Base-by-base conservation (phyloP, 2,113 vertebrate species). In the Accipiter cooperii region DNA sequence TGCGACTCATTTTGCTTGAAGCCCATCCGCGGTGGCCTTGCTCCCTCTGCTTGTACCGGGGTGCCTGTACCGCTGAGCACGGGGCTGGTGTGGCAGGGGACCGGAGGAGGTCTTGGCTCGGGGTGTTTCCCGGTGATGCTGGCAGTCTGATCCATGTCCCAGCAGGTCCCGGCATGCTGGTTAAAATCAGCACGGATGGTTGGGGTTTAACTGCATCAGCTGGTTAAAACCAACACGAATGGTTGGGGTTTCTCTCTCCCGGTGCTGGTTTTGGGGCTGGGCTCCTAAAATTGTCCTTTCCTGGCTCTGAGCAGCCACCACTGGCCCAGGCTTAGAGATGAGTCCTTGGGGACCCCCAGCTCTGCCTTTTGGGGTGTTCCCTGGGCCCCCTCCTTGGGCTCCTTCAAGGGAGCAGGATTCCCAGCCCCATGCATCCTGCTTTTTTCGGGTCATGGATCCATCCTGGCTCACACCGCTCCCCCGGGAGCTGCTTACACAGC, bases 101-200 rank as follows among this genome's bases (percentile, higher is more conserved):
- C 49, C 5, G 0, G 21, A n/a, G 36, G 5, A 12, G 17, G 6
- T 29, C 34, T 40, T 47, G 58, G 36, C 51, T 77, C 4, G 0
- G 18, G 34, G 18, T 52, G 25, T 55, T 70, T 36, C 51, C 44
- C 2, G 5, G 55, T 1, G 1, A 2, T 33, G 68, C 38, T 36
- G 29, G 17, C 42, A 51, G 36, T 47, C 38, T 42, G 29, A 24
- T 24, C 70, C 34, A 18, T 58, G 20, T 74, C 73, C 78, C 3
- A 1, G 54, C 83, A 52, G 44, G 44, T 86, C 57, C 38, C 3
- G 0, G 16, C 2, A 1, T 28, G 70, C 57, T 63, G 74, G 17
- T 40, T 47, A 16, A 40, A 31, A 34, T 64, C 36, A 2, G 12
- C 58, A 10, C 0, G 9, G 60, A 14, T 29, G 46, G 31, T 8